Percentiles rank a stretch among this genome's conserved stretches.
Conservation (phyloP, 2,797 vertebrate species). For the Urosaurus nigricauda region DNA sequence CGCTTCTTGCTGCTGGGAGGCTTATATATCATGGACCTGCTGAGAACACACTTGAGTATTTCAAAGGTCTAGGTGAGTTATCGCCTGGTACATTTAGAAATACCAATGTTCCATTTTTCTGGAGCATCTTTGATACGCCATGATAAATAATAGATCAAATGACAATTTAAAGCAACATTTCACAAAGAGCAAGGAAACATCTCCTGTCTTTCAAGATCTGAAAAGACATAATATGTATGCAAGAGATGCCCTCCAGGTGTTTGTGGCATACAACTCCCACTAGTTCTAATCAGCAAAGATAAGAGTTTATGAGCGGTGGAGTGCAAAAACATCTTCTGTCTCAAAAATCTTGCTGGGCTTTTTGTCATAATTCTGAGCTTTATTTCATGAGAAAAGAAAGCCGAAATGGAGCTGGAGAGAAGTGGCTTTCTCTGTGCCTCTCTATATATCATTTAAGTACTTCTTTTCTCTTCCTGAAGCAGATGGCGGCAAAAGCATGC, state of each 20-base stretch:
- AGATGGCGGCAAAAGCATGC: no score
- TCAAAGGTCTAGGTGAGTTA: conserved; percentile 82
- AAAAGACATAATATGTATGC: background rate
- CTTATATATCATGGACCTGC: conserved; percentile 90
- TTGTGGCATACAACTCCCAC: no score
- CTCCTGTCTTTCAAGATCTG: background rate
- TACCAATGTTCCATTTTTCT: background rate
- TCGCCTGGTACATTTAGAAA: background rate
- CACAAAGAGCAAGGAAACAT: background rate
- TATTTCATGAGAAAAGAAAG: no score
- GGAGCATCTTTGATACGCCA: background rate
- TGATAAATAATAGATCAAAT: background rate
- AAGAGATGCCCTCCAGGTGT: no score
- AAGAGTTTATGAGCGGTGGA: no score
- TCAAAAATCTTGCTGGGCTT: background rate
- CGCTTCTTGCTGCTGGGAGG: conserved; percentile 86
- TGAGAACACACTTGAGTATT: conserved; percentile 84
- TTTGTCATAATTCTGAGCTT: background rate
- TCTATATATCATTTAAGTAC: no score
- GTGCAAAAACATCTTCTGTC: background rate
- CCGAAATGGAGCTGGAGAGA: no score
- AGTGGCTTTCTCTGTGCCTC: no score
- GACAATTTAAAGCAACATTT: background rate
- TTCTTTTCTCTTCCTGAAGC: no score
- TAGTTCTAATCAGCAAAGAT: no score